Conservation (phyloP, 2,113 vertebrate species). For the Patagioenas fasciata region DNA sequence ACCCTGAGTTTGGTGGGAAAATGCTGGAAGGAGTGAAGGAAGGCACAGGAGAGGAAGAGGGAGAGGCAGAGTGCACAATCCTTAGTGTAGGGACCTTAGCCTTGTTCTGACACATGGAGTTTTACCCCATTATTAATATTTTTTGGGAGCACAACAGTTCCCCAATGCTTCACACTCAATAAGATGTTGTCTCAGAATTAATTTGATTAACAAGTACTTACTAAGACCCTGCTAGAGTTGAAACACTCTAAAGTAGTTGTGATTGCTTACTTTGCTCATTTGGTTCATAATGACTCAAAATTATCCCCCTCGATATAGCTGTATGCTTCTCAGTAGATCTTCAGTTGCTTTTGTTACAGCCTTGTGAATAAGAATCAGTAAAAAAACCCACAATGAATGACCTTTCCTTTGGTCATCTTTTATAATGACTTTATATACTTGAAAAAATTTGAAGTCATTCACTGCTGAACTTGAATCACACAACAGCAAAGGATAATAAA, state of each 20-base stretch:
- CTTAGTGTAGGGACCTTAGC: background rate
- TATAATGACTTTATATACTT: background rate
- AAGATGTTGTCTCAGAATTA: background rate
- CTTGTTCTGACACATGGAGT: background rate
- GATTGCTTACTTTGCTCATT: background rate
- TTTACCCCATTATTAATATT: fast-evolving
- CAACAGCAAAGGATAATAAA: background rate
- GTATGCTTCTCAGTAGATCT: background rate
- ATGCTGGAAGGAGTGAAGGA: background rate
- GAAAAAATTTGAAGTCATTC: background rate
- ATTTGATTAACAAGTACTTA: background rate
- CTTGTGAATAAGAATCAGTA: background rate
- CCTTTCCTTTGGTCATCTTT: background rate
- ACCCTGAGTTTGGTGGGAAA: background rate
- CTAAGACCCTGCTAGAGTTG: background rate
- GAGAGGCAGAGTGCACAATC: background rate
- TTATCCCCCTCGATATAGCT: background rate
- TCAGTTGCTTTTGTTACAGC: background rate
- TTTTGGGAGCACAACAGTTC: background rate
- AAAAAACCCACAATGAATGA: background rate
- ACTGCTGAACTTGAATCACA: background rate
- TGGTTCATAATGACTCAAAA: background rate
- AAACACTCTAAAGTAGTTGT: background rate
- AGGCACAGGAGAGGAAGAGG: background rate
- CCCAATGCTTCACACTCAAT: background rate